phyloP scores from a whole-genome alignment of 2,113 vertebrate species.

The Pygoscelis antarcticus region DNA sequence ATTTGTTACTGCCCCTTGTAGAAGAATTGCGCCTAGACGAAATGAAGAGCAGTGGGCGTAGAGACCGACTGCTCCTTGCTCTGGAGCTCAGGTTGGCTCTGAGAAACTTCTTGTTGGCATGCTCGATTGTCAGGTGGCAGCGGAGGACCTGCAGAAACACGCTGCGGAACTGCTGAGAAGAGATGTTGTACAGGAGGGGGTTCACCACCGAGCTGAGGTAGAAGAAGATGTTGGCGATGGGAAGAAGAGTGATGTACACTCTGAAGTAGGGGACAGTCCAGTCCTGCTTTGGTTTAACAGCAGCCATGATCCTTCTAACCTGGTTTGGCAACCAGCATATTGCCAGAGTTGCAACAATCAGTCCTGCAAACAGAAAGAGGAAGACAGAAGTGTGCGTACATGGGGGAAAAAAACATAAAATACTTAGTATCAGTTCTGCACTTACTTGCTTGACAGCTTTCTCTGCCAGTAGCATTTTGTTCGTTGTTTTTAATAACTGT shows the following conservation, averaged over 20 bases:
- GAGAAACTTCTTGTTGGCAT: constrained; percentile 79
- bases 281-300: constrained; percentile 80
- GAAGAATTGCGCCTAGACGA: constrained; percentile 49
- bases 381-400: not conserved
- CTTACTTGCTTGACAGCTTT: constrained; percentile 65
- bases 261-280: constrained; percentile 84
- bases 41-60: constrained; percentile 57
- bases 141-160: constrained; percentile 87
- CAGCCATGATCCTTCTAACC: constrained; percentile 88
- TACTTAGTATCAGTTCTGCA: constrained; percentile 21
- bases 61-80: not conserved
- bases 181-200: constrained; percentile 93
- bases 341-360: constrained; percentile 85
- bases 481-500: constrained; percentile 36
- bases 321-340: constrained; percentile 95
- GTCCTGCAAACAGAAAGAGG: constrained; percentile 71
- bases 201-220: constrained; percentile 95
- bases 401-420: not conserved
- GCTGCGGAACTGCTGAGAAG: constrained; percentile 88
- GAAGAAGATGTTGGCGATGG: constrained; percentile 89
- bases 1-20: not conserved
- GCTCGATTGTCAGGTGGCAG: constrained; percentile 83
- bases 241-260: constrained; percentile 82
- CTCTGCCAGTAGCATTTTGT: constrained; percentile 56
- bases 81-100: not conserved